Evolutionary conservation across 2,797 vertebrate genomes (phyloP), one percentile per base, ranked within the genome.

Genomic region (Notolabrus celidotus): DNA sequence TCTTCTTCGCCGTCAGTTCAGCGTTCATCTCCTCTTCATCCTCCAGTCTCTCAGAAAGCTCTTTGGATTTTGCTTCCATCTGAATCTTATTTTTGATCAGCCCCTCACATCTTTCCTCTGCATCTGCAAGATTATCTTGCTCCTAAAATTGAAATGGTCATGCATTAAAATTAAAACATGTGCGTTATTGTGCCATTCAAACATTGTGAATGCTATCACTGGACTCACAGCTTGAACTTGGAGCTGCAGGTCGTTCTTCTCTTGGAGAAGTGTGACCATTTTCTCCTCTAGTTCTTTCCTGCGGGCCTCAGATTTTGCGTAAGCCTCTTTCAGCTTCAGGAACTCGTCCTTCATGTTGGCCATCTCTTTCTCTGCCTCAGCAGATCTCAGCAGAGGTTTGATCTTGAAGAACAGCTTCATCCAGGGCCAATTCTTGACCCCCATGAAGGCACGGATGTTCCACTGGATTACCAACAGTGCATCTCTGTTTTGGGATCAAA

Each of bases 391-490:
- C 34, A 97, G 85, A 0, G 96, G 96, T 67, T 97, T 97, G 70
- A 97, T 97, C 85, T 97, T 97, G 69, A 97, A 97, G 74, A 85
- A 97, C 19, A 97, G 88, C 80, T 94, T 97, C 96, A 97, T 97
- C 96, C 96, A 97, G 0, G 96, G 96, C 96, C 96, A 97, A 23
- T 96, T 96, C 86, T 97, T 97, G 85, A 97, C 96, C 16, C 93
- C 94, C 95, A 97, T 97, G 87, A 97, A 96, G 19, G 96, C 92
- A 15, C 96, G 92, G 25, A 97, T 91, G 78, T 97, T 97, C 93
- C 94, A 96, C 56, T 96, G 95, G 67, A 96, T 95, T 2, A 95
- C 89, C 34, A 95, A 72, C 10, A 96, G 71, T 2, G 94, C 84
- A 72, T 96, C 95, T 79, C 95, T 96, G 74, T 10, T n/a, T 34